Percentiles rank a stretch among this genome's conserved stretches.
phyloP scores from a whole-genome alignment of 2,113 vertebrate species.

The Cephalopholis sonnerati region DNA sequence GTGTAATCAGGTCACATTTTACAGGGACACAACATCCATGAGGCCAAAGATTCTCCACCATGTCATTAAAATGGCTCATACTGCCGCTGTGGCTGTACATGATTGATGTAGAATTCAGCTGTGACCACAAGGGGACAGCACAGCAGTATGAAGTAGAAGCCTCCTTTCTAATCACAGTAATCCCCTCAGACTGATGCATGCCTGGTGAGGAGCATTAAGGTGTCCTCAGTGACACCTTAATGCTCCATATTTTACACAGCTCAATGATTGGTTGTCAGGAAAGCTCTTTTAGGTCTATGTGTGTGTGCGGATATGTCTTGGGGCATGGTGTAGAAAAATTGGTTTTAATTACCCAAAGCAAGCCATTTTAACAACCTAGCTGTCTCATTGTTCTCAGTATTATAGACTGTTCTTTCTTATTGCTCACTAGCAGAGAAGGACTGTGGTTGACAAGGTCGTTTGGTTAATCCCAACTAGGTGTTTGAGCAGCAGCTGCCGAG shows the following conservation, averaged over 20 bases:
- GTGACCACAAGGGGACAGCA: slow-evolving; percentile 66
- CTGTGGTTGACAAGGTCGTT: too few relatives aligned
- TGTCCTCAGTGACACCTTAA: slow-evolving; percentile 1
- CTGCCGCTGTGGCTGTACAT: not conserved
- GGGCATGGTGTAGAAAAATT: too few relatives aligned
- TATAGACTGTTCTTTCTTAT: too few relatives aligned
- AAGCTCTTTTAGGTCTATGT: not conserved
- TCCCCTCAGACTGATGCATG: slow-evolving; percentile 23
- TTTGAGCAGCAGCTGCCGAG: too few relatives aligned
- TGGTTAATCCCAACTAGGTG: too few relatives aligned
- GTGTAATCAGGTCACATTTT: too few relatives aligned
- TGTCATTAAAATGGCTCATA: not conserved
- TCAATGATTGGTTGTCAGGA: slow-evolving; percentile 32
- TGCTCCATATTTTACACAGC: slow-evolving; percentile 30
- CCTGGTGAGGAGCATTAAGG: not conserved
- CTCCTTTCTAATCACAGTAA: not conserved
- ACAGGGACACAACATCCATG: not conserved
- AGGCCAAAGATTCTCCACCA: not conserved
- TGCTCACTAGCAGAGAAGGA: too few relatives aligned
- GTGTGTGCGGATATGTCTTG: too few relatives aligned
- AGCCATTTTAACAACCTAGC: too few relatives aligned
- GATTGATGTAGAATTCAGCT: slow-evolving; percentile 1
- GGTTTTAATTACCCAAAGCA: too few relatives aligned
- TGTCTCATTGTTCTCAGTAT: too few relatives aligned
- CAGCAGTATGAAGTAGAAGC: slow-evolving; percentile 4